These are phyloP conservation scores for Tarsius wallacei DNA, from an alignment of 2,797 vertebrate genomes.

Conservation along the genomic window DNA sequence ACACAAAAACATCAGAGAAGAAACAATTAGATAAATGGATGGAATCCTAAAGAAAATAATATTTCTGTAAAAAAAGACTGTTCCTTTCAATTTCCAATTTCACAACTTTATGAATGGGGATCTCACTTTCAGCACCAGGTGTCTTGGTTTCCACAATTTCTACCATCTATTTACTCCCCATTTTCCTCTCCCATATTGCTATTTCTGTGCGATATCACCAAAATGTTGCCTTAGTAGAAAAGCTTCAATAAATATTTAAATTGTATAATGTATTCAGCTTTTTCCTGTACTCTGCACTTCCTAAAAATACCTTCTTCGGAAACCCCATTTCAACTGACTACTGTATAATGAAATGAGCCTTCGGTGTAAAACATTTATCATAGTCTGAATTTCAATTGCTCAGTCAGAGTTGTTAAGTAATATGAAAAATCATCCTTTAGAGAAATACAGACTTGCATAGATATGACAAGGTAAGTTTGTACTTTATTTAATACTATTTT, in stretches of 20 bases:
- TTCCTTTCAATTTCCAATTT: constrained; percentile 56
- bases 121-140: constrained; percentile 1
- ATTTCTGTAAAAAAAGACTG: background rate
- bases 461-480: constrained; percentile 79
- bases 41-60: constrained; percentile 40
- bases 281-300: constrained; percentile 75
- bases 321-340: constrained; percentile 82
- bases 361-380: constrained; percentile 76
- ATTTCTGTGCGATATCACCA: constrained; percentile 69
- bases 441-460: constrained; percentile 76
- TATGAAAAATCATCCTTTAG: constrained; percentile 85
- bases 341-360: constrained; percentile 80
- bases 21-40: background rate
- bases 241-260: constrained; percentile 86
- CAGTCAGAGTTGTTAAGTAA: constrained; percentile 80
- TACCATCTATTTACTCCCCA: constrained; percentile 68
- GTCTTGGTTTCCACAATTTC: constrained; percentile 60
- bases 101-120: constrained; percentile 72
- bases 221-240: constrained; percentile 82
- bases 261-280: constrained; percentile 81
- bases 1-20: background rate
- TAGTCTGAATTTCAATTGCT: constrained; percentile 81
- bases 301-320: constrained; percentile 72
- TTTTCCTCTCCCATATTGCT: constrained; percentile 72
- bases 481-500: constrained; percentile 81